Evolutionary conservation across 2,888 invertebrate genomes (phyloP).

Genomic region (Ophioninae sp.): DNA sequence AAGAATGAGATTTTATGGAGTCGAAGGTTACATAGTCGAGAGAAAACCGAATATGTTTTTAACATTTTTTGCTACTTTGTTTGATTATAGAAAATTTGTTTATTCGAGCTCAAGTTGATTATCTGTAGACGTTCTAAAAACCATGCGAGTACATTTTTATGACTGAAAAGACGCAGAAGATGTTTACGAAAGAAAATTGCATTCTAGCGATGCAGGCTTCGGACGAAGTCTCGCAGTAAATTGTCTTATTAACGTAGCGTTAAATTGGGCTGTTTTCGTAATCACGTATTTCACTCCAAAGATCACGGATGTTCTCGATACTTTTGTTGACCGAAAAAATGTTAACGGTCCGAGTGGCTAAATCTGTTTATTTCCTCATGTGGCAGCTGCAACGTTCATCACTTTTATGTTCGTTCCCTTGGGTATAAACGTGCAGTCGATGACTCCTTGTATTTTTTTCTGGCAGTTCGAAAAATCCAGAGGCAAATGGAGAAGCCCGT

Average conservation of each 20-base stretch:
- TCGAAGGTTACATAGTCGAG: background rate
- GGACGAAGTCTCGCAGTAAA: background rate
- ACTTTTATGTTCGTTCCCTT: slow-evolving; percentile 1
- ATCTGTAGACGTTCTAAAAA: background rate
- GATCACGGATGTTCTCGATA: background rate
- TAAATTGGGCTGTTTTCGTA: background rate
- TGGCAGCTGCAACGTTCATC: background rate
- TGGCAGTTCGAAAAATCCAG: slow-evolving; percentile 26
- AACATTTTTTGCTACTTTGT: too few relatives aligned
- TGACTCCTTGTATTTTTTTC: slow-evolving; percentile 35
- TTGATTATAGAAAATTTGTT: too few relatives aligned
- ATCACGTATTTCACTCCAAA: background rate
- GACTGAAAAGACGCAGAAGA: background rate
- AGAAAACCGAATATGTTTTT: too few relatives aligned
- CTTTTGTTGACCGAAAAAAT: background rate
- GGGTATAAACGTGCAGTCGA: slow-evolving; percentile 35
- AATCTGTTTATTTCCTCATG: background rate
- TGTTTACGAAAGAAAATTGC: background rate
- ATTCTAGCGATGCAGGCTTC: background rate
- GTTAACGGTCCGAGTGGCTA: background rate
- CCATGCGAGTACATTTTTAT: background rate
- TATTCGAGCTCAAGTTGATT: background rate
- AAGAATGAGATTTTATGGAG: background rate
- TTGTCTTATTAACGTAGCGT: background rate
- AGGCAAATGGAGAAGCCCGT: slow-evolving; percentile 39